Base-by-base conservation (phyloP, 2,888 invertebrate genomes). In the Nemapogon koenigi region DNA sequence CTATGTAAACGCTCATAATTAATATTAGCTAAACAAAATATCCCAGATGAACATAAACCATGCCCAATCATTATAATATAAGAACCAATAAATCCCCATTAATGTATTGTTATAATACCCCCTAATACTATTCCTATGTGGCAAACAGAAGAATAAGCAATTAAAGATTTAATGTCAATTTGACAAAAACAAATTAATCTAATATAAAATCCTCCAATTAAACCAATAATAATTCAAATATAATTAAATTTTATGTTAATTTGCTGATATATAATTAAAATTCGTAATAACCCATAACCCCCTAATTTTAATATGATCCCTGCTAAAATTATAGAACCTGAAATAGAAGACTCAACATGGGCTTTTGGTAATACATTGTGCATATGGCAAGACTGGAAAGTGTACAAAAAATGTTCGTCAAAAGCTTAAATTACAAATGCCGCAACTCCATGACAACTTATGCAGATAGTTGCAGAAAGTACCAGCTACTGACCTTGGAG, bases 321-420 rank as follows among this genome's bases (percentile, higher is more conserved):
- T 1, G 88, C 88, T 66, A 89, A 84, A 82, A 89, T 83, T 69
- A 89, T 88, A 2, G 88, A 89, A 0, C 88, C 88, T 2, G 83
- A 79, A 46, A 88, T 78, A 3, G 89, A 87, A 39, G 88, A 88
- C 47, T 89, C 88, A 2, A 89, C 87, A 84, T 89, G 88, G 65
- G 88, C 88, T 38, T 87, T 87, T 43, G 88, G 88, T 17, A 88
- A 60, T 56, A n/a, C n/a, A n/a, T n/a, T n/a, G n/a, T n/a, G n/a
- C n/a, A n/a, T n/a, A n/a, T n/a, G n/a, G n/a, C n/a, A n/a, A n/a
- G n/a, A n/a, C n/a, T n/a, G n/a, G n/a, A n/a, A n/a, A n/a, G n/a
- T n/a, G n/a, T n/a, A n/a, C n/a, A n/a, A n/a, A n/a, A n/a, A n/a
- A n/a, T n/a, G n/a, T n/a, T n/a, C n/a, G n/a, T n/a, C n/a, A n/a